Base-by-base conservation (phyloP, 2,113 vertebrate species). In the Acrocephalus kingi region DNA sequence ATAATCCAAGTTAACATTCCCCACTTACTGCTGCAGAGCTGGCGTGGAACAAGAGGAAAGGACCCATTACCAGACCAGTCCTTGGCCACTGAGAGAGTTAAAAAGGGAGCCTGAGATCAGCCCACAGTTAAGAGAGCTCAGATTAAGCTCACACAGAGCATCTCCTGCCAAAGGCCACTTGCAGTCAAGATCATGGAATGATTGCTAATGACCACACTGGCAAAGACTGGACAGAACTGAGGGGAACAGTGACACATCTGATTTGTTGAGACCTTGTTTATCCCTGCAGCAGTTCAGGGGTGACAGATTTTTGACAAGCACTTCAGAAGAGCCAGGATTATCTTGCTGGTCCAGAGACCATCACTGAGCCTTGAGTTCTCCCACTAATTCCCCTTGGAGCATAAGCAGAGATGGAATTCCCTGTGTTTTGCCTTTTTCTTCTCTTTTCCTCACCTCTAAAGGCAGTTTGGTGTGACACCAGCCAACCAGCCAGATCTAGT, bases 1-100 rank as follows among this genome's bases (percentile, higher is more conserved):
- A 89, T 89, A 85, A 93, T 46, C 71, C 54, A 69, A 87, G 64
- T 82, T 89, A 87, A 49, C 86, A 94, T 79, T 89, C 73, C 48
- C 37, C 58, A 41, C 63, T 94, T 11, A n/a, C 41, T 33, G 81
- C 35, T 45, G 67, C 14, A 24, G 54, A 49, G 67, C 19, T 77
- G 83, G 46, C 6, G 56, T 20, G 81, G 59, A 89, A 76, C 3
- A 7, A 76, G 84, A 39, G 78, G 52, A 21, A 63, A 59, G 41
- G 58, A 66, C 21, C 63, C 67, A n/a, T 22, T 13, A 14, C 16
- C 71, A 73, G 41, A 52, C 22, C 64, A 45, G 17, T 45, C 67
- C 39, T 17, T 23, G 78, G 75, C 30, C 62, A 59, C 28, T 5
- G 23, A 46, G 37, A 15, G 11, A 86, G 35, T 8, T 56, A 33